Conservation (phyloP, 2,797 vertebrate species). For the Sternotherus odoratus region DNA sequence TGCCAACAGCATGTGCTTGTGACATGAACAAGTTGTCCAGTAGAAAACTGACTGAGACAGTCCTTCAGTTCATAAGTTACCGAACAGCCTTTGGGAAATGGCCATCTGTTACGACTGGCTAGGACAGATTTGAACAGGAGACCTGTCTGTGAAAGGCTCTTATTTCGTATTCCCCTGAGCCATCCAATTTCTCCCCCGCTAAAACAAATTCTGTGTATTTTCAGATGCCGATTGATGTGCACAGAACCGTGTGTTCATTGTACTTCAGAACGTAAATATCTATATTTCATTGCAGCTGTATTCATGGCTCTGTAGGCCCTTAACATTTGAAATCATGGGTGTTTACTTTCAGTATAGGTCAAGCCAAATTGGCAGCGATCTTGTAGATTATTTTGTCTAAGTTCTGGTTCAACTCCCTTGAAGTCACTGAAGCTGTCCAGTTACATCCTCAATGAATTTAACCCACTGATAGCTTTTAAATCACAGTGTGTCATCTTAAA, state of each 20-base stretch:
- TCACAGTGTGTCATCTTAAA: rapidly evolving
- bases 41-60: conserved; percentile 4
- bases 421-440: background rate
- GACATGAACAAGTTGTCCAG: background rate
- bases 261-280: background rate
- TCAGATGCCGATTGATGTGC: conserved; percentile 20
- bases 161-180: conserved; percentile 59
- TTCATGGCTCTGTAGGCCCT: background rate
- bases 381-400: background rate
- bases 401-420: conserved; percentile 19
- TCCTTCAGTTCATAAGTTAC: background rate
- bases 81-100: background rate
- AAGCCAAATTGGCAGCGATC: background rate
- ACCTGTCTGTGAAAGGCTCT: conserved; percentile 48
- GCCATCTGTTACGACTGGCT: conserved; percentile 55
- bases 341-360: background rate
- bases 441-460: background rate
- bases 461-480: background rate
- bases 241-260: background rate
- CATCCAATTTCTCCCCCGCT: conserved; percentile 7
- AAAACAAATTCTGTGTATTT: conserved; percentile 12
- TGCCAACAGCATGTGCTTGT: background rate
- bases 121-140: background rate
- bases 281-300: background rate
- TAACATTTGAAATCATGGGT: background rate